Conservation (phyloP, 2,113 vertebrate genomes). For the Paramormyrops kingsleyae region DNA sequence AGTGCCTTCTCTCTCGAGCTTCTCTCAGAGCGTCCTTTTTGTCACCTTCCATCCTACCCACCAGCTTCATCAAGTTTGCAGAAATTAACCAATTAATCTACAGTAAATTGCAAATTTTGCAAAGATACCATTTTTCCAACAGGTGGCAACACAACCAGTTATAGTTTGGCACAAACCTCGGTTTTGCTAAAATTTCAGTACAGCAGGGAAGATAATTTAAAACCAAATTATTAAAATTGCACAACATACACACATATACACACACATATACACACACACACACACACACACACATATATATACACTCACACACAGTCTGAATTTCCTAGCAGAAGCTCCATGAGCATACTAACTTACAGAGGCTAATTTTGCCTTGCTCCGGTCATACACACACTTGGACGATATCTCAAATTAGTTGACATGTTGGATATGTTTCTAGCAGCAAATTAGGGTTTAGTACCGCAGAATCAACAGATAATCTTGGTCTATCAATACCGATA, state of each 20-base stretch:
- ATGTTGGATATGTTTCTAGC: neutral
- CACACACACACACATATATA: too few relatives aligned
- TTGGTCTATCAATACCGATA: neutral
- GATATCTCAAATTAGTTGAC: neutral
- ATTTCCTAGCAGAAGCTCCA: too few relatives aligned
- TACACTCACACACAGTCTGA: too few relatives aligned
- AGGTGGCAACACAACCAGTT: neutral
- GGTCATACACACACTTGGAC: neutral
- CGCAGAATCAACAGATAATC: neutral
- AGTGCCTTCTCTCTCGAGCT: neutral
- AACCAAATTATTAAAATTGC: too few relatives aligned
- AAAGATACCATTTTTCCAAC: neutral
- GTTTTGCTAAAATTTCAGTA: too few relatives aligned
- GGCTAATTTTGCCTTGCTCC: neutral
- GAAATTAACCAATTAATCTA: neutral
- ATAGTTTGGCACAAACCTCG: too few relatives aligned
- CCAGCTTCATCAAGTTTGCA: neutral
- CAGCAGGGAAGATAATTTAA: too few relatives aligned
- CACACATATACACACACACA: too few relatives aligned
- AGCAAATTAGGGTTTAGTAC: neutral
- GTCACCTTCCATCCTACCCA: neutral
- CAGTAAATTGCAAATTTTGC: neutral
- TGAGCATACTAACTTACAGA: neutral
- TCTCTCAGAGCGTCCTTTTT: neutral
- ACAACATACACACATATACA: too few relatives aligned